Base-by-base conservation (phyloP, 2,888 invertebrate species). In the Spatulosminthurus flaviceps region DNA sequence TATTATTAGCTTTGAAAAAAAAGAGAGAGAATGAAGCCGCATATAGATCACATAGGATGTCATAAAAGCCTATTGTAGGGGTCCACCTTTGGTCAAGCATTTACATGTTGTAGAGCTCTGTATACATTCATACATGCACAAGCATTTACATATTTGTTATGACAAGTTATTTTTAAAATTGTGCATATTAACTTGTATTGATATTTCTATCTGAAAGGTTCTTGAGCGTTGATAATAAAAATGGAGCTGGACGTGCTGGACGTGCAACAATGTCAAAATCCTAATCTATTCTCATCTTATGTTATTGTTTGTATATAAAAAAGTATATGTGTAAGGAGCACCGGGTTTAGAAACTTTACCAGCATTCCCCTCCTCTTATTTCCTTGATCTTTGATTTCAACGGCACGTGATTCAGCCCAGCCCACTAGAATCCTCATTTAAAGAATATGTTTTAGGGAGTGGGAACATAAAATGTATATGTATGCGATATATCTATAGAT, bases 361-460 rank as follows among this genome's bases (percentile, higher is more conserved):
- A 22, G 4, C 24, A 22, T 72, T 72, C 60, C 74, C 22, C 61
- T 61, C 34, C 26, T 60, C 61, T 61, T 19, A 61, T 74, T 72
- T 51, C 72, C 51, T 72, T 72, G 43, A 51, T 72, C 51, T 72
- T 72, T 43, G 51, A 72, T 72, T 72, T 72, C 41, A 11, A 72
- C 16, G 24, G 43, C 61, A 70, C 70, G 70, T 70, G 70, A 64
- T 22, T 24, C 24, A 64, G 16, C 64, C 64, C 64, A 64, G 24
- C 64, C 64, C 64, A 64, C 51, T 19, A 51, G 16, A n/a, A 9
- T 34, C n/a, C 51, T 51, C 19, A n/a, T 51, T 51, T 19, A 51
- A 2, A 19, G n/a, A n/a, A n/a, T 9, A 51, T 51, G 51, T 51
- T 19, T n/a, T 51, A 13, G 19, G 19, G n/a, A 51, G 5, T 16